Base-by-base conservation (phyloP, 2,888 invertebrate species). In the Apoderus coryli region DNA sequence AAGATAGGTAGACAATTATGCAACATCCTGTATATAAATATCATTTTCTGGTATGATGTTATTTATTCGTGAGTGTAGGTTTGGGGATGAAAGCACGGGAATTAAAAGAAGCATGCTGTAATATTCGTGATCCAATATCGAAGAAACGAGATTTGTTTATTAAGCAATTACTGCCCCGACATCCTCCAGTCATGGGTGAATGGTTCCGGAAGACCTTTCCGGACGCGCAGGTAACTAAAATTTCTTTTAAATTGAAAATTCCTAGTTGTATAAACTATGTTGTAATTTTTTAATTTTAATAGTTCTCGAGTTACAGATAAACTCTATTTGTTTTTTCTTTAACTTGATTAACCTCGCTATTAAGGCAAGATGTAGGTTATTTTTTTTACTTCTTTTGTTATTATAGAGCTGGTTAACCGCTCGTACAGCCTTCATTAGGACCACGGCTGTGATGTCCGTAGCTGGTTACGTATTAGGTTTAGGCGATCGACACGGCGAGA, bases 381-480 rank as follows among this genome's bases (percentile, higher is more conserved):
- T 23, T 30, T 35, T 15, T 35, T 31, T 47, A 45, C n/a, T 7
- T 7, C 19, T 19, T n/a, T 19, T n/a, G n/a, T n/a, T 6, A 19
- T 19, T 19, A 39, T 41, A 52, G 53, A 48, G 47, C 38, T 76
- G 92, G 93, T 86, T 90, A 54, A 77, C 81, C 49, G 93, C 95
- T 0, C 67, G 95, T 37, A 76, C 79, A 9, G 76, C 86, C 0
- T 99, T 85, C 52, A 81, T 85, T 29, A 72, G 89, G 41, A 93
- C 95, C 0, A 75, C 85, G 2, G 96, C 96, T 7, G 95, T 95
- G 0, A 96, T 98, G 82, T 93, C 92, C 1, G 92, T 96, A 72
- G 84, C 90, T 35, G 92, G 93, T 28, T 90, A 86, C 50, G 79
- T 90, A 45, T 67, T 93, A 32, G 72, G 72, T 1, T 66, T 98